phyloP scores from a whole-genome alignment of 2,888 invertebrate species.

The Coecobrya sp. region DNA sequence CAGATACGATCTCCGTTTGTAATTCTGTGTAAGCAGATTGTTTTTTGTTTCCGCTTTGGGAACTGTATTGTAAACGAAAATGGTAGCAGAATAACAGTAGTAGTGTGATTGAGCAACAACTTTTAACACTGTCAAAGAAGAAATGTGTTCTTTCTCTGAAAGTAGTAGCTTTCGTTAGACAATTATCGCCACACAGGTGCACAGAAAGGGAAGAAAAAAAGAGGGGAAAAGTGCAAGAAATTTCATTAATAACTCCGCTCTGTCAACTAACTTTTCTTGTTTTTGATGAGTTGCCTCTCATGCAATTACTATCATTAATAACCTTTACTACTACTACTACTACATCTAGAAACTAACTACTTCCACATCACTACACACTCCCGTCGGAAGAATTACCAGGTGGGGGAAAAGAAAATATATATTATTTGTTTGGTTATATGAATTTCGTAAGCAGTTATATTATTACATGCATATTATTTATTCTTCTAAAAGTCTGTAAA shows the following conservation, averaged over 20 bases:
- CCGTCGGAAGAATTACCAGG: neutral
- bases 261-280: slow-evolving; percentile 67
- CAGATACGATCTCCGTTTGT: neutral
- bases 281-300: slow-evolving; percentile 42
- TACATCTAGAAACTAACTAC: neutral
- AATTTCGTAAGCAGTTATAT: too few species aligned
- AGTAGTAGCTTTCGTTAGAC: neutral
- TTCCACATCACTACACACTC: neutral
- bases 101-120: neutral
- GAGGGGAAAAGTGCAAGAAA: slow-evolving; percentile 55
- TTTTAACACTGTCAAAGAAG: neutral
- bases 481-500: too few species aligned
- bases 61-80: neutral
- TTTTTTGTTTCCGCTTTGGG: neutral
- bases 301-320: slow-evolving; percentile 32
- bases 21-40: slow-evolving; percentile 17
- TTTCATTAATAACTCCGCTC: slow-evolving; percentile 74
- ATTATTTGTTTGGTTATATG: too few species aligned
- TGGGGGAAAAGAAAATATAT: too few species aligned
- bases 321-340: neutral
- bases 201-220: neutral
- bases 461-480: too few species aligned
- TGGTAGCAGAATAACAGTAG: neutral
- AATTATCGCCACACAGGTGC: slow-evolving; percentile 54
- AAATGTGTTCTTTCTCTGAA: neutral